Percentiles rank a stretch among this genome's conserved stretches.
Conservation (phyloP, 2,888 invertebrate genomes). For the Boloria euphrosyne region DNA sequence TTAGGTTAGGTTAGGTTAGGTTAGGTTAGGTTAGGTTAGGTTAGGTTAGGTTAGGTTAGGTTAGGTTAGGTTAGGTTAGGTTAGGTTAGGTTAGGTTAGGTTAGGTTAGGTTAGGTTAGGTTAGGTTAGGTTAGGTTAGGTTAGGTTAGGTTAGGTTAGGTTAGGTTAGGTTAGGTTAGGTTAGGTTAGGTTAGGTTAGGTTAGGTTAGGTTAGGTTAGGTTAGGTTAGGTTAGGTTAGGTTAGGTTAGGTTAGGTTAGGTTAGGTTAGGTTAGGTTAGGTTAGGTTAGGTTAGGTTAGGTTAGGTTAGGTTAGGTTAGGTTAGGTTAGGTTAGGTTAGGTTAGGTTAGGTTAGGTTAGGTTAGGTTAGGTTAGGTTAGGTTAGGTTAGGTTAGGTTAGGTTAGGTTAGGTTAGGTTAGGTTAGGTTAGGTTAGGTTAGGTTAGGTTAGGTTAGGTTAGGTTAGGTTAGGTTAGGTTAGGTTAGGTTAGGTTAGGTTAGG, state of each 20-base stretch:
- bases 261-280: constrained; percentile 40
- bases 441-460: constrained; percentile 35
- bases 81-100: constrained; percentile 38
- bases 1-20: constrained; percentile 32
- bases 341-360: constrained; percentile 40
- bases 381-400: constrained; percentile 40
- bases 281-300: constrained; percentile 41
- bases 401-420: constrained; percentile 37
- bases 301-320: constrained; percentile 42
- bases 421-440: constrained; percentile 34
- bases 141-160: constrained; percentile 41
- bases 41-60: constrained; percentile 40
- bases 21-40: constrained; percentile 31
- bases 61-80: constrained; percentile 40
- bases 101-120: constrained; percentile 40
- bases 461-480: constrained; percentile 39
- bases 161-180: constrained; percentile 41
- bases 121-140: constrained; percentile 40
- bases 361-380: constrained; percentile 42
- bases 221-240: constrained; percentile 41
- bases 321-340: constrained; percentile 42
- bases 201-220: constrained; percentile 39
- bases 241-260: constrained; percentile 41
- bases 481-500: constrained; percentile 38
- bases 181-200: constrained; percentile 40